Percentiles rank a stretch among this genome's conserved stretches.
These are phyloP conservation scores for Sciaenops ocellatus DNA, from an alignment of 2,797 vertebrate species.

Conservation along the genomic window DNA sequence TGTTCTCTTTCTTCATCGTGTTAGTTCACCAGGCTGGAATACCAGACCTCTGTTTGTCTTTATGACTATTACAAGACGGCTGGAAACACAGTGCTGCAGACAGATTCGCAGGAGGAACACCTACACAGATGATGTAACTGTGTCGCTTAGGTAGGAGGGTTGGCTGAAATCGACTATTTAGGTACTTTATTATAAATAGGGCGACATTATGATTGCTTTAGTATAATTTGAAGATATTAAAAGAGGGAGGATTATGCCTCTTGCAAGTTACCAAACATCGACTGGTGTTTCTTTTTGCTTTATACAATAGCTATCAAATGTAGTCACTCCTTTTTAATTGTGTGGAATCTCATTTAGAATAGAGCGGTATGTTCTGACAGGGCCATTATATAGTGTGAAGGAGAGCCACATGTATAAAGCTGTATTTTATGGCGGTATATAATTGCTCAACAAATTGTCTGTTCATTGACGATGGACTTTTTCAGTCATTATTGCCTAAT, in stretches of 20 bases:
- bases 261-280: slow-evolving; percentile 33
- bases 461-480: slow-evolving; percentile 73
- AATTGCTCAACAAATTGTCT: slow-evolving; percentile 78
- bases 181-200: slow-evolving; percentile 51
- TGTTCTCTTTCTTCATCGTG: slow-evolving; percentile 47
- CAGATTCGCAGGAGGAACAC: slow-evolving; percentile 66
- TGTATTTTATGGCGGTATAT: slow-evolving; percentile 66
- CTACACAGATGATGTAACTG: slow-evolving; percentile 73
- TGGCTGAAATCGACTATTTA: slow-evolving; percentile 57
- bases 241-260: slow-evolving; percentile 10
- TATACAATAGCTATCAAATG: slow-evolving; percentile 36
- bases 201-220: slow-evolving; percentile 39
- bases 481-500: slow-evolving; percentile 73
- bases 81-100: slow-evolving; percentile 54
- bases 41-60: slow-evolving; percentile 45
- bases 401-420: slow-evolving; percentile 54
- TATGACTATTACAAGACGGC: slow-evolving; percentile 43
- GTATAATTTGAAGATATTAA: slow-evolving; percentile 34
- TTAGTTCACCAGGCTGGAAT: slow-evolving; percentile 51
- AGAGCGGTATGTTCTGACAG: slow-evolving; percentile 39
- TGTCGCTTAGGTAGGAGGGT: slow-evolving; percentile 61
- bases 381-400: slow-evolving; percentile 49
- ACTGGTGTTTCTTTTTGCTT: slow-evolving; percentile 23
- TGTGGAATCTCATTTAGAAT: slow-evolving; percentile 43
- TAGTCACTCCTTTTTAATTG: slow-evolving; percentile 51